Evolutionary conservation across 1,140 invertebrate species (phyloP), one percentile per base, ranked within the genome.

Genomic region (Sitophilus oryzae): DNA sequence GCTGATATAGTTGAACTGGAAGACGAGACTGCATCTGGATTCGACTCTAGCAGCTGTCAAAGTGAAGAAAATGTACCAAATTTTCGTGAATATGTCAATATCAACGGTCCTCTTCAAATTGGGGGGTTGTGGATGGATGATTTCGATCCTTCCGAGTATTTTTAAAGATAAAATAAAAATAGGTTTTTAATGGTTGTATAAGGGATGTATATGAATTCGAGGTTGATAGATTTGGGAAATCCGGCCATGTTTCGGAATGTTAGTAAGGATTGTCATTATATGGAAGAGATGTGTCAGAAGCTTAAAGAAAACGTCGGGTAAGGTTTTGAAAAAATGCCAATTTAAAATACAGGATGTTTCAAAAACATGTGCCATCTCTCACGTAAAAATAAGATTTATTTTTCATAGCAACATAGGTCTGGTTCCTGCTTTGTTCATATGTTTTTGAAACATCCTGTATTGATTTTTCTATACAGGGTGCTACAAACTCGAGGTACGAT

Each of bases 161-260:
- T 9, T 4, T 38, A 14, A 14, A 38, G 11, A 5, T 34, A 6
- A 34, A 34, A 6, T 34, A n/a, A 5, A 38, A 15, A n/a, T 15
- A 15, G 36, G 4, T 38, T 38, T 38, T 38, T 38, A 14, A 38
- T 38, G 36, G 36, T 38, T 38, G 36, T 38, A 38, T 38, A 38
- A 38, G 14, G 14, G 14, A 38, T 38, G 15, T 38, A n/a, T 9
- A n/a, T n/a, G 9, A 38, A 38, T 15, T 38, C 15, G 4, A 4
- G 4, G 14, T 14, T 38, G 6, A n/a, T 38, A 9, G 36, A 38
- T 15, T 15, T 38, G 36, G 14, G 4, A 8, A 38, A n/a, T 5
- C 36, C 36, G 14, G 36, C 36, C 14, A 4, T 38, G 4, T 38
- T 5, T 38, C 6, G 14, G 14, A 38, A 38, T 15, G 5, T 38